phyloP scores from a whole-genome alignment of 2,888 invertebrate species.

The Sicus ferrugineus region DNA sequence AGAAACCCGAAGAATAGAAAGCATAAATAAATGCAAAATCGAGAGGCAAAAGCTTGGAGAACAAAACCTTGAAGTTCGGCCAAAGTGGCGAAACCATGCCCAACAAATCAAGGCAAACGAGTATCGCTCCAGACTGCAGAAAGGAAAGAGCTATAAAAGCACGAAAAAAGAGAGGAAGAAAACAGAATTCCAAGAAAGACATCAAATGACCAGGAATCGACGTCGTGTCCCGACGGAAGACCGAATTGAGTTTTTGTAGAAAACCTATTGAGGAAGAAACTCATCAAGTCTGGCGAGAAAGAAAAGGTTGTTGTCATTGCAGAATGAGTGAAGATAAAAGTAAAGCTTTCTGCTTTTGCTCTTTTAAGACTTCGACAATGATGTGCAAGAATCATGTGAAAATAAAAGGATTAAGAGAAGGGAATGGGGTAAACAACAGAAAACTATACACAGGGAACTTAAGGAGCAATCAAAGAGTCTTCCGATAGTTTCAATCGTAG shows the following conservation, averaged over 20 bases:
- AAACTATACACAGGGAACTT: too few species aligned
- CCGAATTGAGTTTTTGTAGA: too few species aligned
- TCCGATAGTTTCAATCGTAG: too few species aligned
- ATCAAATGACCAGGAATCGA: background rate
- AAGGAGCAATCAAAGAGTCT: too few species aligned
- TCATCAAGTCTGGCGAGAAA: too few species aligned
- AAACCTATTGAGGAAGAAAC: too few species aligned
- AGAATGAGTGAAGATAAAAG: background rate
- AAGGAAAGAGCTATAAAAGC: slow-evolving; percentile 8
- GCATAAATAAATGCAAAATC: slow-evolving; percentile 18
- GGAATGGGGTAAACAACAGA: slow-evolving; percentile 6
- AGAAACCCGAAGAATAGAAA: background rate
- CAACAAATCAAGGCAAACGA: slow-evolving; percentile 48
- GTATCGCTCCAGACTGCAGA: slow-evolving; percentile 41
- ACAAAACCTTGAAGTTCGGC: slow-evolving; percentile 25
- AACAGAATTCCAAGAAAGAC: background rate
- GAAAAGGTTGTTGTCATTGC: background rate
- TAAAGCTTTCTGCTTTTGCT: background rate
- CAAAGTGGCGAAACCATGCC: slow-evolving; percentile 37
- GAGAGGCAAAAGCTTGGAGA: slow-evolving; percentile 6
- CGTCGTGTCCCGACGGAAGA: background rate
- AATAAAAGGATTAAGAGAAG: slow-evolving; percentile 14
- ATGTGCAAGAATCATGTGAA: background rate
- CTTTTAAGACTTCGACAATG: background rate
- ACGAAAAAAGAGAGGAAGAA: background rate